phyloP scores from a whole-genome alignment of 2,888 invertebrate genomes.

The Romanomermis culicivorax region DNA sequence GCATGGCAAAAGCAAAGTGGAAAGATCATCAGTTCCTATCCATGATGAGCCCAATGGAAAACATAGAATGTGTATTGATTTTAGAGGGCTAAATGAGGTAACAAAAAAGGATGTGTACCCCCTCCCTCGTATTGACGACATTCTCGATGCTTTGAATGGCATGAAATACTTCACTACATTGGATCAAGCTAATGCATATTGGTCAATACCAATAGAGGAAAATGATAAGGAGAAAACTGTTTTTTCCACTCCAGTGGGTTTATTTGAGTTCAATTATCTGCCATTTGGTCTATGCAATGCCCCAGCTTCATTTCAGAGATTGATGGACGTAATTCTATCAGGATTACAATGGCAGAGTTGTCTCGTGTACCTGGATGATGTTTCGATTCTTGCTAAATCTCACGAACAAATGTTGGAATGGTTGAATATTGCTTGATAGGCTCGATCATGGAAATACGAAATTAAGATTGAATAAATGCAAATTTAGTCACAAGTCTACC shows the following conservation, averaged over 20 bases:
- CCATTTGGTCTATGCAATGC: constrained; percentile 19
- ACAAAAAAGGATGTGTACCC: constrained; percentile 13
- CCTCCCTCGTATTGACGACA: constrained; percentile 12
- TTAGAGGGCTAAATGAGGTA: constrained; percentile 14
- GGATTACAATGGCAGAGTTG: constrained; percentile 13
- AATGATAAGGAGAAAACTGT: constrained; percentile 15
- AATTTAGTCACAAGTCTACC: constrained; percentile 10
- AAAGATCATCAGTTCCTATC: no score
- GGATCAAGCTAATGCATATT: constrained; percentile 14
- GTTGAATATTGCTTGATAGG: constrained; percentile 14
- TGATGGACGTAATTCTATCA: constrained; percentile 15
- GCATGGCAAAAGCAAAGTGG: no score
- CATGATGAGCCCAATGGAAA: no score
- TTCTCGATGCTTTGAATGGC: constrained; percentile 9
- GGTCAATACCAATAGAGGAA: constrained; percentile 12
- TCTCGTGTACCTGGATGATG: constrained; percentile 18
- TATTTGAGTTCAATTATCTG: constrained; percentile 18
- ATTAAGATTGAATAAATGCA: constrained; percentile 21
- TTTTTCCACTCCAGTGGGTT: constrained; percentile 14
- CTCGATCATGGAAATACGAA: constrained; percentile 12
- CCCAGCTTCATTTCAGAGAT: constrained; percentile 15
- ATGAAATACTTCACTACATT: constrained; percentile 11
- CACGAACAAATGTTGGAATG: constrained; percentile 13
- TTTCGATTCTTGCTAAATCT: constrained; percentile 13
- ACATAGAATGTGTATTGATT: constrained; percentile 16